Percentiles rank a stretch among this genome's conserved stretches.
phyloP scores from a whole-genome alignment of 2,113 vertebrate genomes.

The Prionailurus bengalensis region DNA sequence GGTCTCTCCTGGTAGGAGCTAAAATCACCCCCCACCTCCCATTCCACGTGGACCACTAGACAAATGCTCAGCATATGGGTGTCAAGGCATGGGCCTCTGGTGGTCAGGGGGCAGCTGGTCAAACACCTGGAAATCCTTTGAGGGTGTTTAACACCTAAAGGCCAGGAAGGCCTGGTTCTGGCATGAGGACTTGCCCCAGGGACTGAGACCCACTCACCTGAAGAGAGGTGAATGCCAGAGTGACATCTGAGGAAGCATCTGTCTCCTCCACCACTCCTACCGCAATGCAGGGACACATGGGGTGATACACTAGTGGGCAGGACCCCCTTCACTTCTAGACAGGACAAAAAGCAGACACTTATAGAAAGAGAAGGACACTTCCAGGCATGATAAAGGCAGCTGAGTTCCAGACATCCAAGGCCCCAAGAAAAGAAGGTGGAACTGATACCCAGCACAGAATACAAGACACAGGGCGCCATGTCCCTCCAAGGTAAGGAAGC shows the following conservation, averaged over 20 bases:
- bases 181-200: neutral
- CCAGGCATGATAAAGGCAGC: neutral
- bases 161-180: neutral
- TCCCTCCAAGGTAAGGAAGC: constrained; percentile 21
- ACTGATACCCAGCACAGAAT: constrained; percentile 32
- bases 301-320: constrained; percentile 85
- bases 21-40: neutral
- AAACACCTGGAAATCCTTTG: neutral
- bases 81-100: neutral
- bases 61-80: neutral
- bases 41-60: neutral
- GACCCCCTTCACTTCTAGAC: constrained; percentile 93
- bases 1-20: neutral
- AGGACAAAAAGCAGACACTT: constrained; percentile 90
- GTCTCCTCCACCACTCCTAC: constrained; percentile 94
- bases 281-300: constrained; percentile 93
- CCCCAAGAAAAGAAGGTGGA: constrained; percentile 47
- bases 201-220: constrained; percentile 90
- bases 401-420: neutral
- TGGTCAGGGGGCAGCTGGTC: neutral
- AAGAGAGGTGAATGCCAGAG: constrained; percentile 93
- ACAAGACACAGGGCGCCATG: neutral
- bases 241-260: constrained; percentile 95
- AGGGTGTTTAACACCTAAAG: neutral
- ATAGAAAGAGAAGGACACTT: constrained; percentile 76